Evolutionary conservation across 2,888 invertebrate genomes (phyloP).

Genomic region (Ophion ventricosus): DNA sequence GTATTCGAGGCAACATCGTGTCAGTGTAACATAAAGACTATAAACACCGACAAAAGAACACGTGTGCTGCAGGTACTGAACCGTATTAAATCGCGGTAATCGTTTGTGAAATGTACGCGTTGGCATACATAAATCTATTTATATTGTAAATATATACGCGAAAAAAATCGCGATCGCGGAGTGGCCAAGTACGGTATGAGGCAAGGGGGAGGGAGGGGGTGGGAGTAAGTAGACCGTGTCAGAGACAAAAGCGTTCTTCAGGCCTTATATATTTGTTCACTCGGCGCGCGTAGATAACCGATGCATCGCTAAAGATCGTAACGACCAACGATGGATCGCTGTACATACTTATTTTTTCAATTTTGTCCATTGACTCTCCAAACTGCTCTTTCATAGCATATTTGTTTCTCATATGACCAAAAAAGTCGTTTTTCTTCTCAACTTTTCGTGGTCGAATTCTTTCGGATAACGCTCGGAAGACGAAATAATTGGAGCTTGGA

Average conservation of each 20-base stretch:
- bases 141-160: conserved; percentile 33
- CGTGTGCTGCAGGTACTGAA: conserved; percentile 62
- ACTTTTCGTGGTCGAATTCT: too few relatives aligned
- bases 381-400: too few relatives aligned
- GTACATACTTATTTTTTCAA: background rate
- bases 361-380: background rate
- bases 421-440: background rate
- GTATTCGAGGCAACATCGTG: background rate
- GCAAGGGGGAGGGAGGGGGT: conserved; percentile 4
- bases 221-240: conserved; percentile 56
- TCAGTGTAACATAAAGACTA: background rate
- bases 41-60: conserved; percentile 48
- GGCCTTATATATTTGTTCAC: conserved; percentile 30
- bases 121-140: conserved; percentile 61
- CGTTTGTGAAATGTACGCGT: conserved; percentile 59
- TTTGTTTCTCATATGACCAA: background rate
- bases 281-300: conserved; percentile 14
- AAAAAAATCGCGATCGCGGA: conserved; percentile 16
- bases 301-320: background rate
- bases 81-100: conserved; percentile 59
- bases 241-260: conserved; percentile 56
- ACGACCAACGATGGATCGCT: conserved; percentile 3
- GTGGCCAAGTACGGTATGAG: conserved; percentile 13
- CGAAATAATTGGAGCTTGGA: too few relatives aligned
- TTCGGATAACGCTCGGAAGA: too few relatives aligned